Conservation (phyloP, 2,797 vertebrate genomes). For the Leucoraja ocellata region DNA sequence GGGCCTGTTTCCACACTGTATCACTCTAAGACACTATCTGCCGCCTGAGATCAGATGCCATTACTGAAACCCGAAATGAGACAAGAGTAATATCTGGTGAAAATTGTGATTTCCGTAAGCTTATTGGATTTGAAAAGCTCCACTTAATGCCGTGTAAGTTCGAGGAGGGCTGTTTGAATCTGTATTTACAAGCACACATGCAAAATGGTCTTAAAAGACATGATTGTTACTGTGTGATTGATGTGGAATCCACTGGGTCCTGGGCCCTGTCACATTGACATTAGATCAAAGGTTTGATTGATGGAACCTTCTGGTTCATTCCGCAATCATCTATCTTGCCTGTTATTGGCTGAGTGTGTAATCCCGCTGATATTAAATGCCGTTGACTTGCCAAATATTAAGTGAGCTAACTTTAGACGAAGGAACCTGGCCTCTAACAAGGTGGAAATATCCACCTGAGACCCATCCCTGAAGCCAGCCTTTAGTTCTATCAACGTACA, state of each 20-base stretch:
- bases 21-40: too few species aligned
- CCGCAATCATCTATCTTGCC: neutral
- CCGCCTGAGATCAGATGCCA: too few species aligned
- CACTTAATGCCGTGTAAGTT: neutral
- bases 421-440: neutral
- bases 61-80: neutral
- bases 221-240: neutral
- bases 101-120: neutral
- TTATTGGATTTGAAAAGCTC: neutral
- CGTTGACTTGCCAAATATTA: conserved; percentile 13
- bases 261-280: neutral
- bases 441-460: neutral
- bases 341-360: neutral
- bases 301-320: neutral
- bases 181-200: neutral
- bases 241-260: neutral
- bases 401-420: neutral
- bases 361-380: neutral
- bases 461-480: neutral
- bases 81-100: neutral
- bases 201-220: neutral
- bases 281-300: neutral
- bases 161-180: neutral
- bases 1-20: too few species aligned
- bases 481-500: neutral